A percentile compares a stretch with the other conserved stretches of the same genome.
These are phyloP conservation scores for Phyto melanocephala DNA, from an alignment of 2,888 invertebrate species.

Conservation along the genomic window DNA sequence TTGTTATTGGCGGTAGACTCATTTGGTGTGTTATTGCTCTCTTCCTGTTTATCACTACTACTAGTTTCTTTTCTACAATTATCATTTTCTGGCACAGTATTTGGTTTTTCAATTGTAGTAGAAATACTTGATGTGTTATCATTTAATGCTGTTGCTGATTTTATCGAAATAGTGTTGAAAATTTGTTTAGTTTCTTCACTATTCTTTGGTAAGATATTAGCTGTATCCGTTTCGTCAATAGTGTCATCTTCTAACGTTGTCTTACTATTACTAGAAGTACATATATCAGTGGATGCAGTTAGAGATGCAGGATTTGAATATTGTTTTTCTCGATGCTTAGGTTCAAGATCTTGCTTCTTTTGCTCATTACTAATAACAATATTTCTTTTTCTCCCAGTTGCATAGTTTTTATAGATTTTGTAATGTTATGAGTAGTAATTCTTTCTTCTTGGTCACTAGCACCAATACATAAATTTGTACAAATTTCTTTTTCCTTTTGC, in stretches of 20 bases:
- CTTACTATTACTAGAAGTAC: neutral
- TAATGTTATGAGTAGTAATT: neutral
- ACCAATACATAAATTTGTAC: conserved; percentile 21
- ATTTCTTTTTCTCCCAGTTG: conserved; percentile 52
- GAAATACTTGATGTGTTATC: neutral
- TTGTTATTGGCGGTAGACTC: neutral
- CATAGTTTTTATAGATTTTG: conserved; percentile 51
- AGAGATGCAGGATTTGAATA: conserved; percentile 6
- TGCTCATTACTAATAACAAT: conserved; percentile 40
- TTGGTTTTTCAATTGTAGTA: neutral
- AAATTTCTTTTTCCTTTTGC: conserved; percentile 5
- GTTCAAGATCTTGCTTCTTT: neutral
- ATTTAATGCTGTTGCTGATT: neutral
- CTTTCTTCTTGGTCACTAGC: conserved; percentile 36
- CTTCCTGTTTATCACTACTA: conserved; percentile 10
- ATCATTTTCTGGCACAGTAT: neutral
- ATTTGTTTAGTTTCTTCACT: neutral
- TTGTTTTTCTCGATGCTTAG: neutral
- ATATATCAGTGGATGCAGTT: conserved; percentile 7
- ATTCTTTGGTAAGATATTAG: neutral
- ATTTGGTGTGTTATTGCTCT: neutral
- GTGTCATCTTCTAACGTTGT: conserved; percentile 14
- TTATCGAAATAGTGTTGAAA: neutral
- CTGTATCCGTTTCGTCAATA: conserved; percentile 69
- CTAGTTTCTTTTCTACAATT: conserved; percentile 27